Base-by-base conservation (phyloP, 1,140 invertebrate species). In the Himalopsyche phryganea region DNA sequence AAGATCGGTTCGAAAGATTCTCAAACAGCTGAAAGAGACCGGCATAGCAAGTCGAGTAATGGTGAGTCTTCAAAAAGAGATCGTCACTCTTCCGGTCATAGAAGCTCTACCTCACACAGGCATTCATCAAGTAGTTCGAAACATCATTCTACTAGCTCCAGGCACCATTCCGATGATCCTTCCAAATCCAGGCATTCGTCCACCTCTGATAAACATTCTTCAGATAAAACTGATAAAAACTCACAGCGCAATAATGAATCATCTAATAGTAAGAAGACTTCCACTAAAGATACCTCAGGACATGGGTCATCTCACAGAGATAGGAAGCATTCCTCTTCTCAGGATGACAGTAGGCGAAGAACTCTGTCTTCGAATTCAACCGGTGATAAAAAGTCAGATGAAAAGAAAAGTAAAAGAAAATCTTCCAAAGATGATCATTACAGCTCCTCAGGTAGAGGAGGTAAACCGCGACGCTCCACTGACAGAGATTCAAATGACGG, bases 401-500 rank as follows among this genome's bases (percentile, higher is more conserved):
- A 67, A 36, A 78, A 75, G 65, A 78, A 77, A 57, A 70, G 68
- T 23, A 77, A 77, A 54, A 77, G 76, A 59, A 75, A 76, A 50
- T 66, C 67, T 20, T 49, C 38, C 18, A 67, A 69, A 60, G 80
- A 82, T 63, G 81, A 83, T 69, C 80, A 81, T 66, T 81, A 78
- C 58, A 79, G 79, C 64, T 67, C 78, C 11, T 80, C 77, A 32
- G 73, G 75, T 2, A 74, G 79, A 58, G 75, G 71, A 6, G 74
- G 69, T 51, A 71, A 74, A 18, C 71, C 60, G 46, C 66, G 81
- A 35, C 61, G 81, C 28, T 82, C 80, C 4, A 81, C 79, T 2
- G 81, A 83, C 61, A 69, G 80, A 56, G 81, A 83, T 69, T 83
- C 81, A 1, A 82, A 81, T 58, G 81, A 83, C 66, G 81, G 80